Conservation (phyloP, 1,140 invertebrate genomes). For the Pseudomyrmex dendroicus region DNA sequence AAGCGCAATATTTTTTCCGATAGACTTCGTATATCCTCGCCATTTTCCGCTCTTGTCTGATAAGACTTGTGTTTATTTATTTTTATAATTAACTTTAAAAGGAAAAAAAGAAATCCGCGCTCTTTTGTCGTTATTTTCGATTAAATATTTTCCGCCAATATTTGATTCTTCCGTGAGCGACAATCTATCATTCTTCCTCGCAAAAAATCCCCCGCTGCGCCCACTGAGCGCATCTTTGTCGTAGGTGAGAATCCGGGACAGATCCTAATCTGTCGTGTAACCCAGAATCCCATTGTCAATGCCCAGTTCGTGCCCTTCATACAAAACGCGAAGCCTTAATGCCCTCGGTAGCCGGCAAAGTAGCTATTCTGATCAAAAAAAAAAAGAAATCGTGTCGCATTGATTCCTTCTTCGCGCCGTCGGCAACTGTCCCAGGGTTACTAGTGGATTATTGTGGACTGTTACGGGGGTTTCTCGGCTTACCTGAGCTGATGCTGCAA, state of each 20-base stretch:
- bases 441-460: constrained; percentile 49
- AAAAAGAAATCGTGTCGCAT: constrained; percentile 34
- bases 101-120: too few species aligned
- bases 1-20: too few species aligned
- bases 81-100: background rate
- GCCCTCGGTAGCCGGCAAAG: constrained; percentile 57
- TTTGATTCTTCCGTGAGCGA: background rate
- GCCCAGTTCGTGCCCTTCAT: constrained; percentile 75
- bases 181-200: background rate
- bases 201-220: constrained; percentile 16
- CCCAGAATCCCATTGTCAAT: constrained; percentile 68
- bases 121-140: too few species aligned
- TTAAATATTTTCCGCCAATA: background rate
- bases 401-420: constrained; percentile 35
- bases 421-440: constrained; percentile 53
- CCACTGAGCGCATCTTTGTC: constrained; percentile 79
- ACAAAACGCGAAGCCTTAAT: constrained; percentile 71
- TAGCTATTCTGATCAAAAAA: constrained; percentile 63
- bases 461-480: constrained; percentile 45
- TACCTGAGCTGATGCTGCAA: constrained; percentile 51
- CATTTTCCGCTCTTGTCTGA: too few species aligned
- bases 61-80: background rate
- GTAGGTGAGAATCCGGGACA: constrained; percentile 74
- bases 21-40: too few species aligned
- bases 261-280: constrained; percentile 79